These are phyloP conservation scores for Liasis olivaceus DNA, from an alignment of 2,797 vertebrate genomes.

Conservation along the genomic window DNA sequence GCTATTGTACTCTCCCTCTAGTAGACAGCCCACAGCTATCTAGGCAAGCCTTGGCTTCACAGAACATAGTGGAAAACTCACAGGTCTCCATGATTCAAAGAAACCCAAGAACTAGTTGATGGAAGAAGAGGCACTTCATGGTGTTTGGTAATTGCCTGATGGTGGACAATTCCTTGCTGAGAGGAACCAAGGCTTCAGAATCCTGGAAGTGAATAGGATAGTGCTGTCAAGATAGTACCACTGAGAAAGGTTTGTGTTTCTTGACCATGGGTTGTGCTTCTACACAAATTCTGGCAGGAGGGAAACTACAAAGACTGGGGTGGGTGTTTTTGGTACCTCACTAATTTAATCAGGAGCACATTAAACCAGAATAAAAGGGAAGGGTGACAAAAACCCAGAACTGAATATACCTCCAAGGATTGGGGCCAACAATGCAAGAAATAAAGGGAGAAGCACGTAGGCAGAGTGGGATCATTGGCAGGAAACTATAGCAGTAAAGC, in stretches of 20 bases:
- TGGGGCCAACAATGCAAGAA: background rate
- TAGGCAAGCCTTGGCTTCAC: background rate
- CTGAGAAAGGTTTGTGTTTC: background rate
- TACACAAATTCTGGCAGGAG: background rate
- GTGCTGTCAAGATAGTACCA: background rate
- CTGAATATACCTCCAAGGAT: background rate
- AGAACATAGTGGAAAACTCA: background rate
- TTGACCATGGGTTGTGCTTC: background rate
- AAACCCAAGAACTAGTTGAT: background rate
- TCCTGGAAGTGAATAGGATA: background rate
- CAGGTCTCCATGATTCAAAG: background rate
- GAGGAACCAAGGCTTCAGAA: background rate
- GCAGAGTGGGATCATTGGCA: background rate
- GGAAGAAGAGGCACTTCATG: background rate
- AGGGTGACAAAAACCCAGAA: background rate
- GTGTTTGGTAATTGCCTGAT: background rate
- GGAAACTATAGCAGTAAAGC: background rate
- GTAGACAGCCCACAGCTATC: background rate
- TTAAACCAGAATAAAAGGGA: background rate
- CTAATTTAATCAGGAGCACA: background rate
- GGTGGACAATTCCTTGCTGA: background rate
- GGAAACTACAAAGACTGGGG: background rate
- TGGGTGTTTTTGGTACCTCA: background rate
- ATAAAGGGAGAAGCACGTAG: background rate
- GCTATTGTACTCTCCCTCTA: background rate